Evolutionary conservation across 2,888 invertebrate species (phyloP).

Genomic region (Poecilobothrus nobilitatus): DNA sequence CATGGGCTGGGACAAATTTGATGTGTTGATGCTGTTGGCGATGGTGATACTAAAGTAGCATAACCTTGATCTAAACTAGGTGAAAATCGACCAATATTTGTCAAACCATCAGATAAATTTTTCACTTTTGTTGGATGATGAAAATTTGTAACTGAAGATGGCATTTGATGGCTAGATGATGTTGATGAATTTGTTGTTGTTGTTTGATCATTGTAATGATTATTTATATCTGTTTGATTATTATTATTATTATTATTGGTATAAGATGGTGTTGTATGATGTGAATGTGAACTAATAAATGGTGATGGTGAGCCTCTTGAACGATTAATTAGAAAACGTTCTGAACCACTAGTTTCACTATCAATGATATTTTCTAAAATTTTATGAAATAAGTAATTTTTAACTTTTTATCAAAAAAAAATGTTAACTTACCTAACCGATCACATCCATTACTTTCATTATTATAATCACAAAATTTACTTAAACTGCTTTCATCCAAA

Average conservation of each 20-base stretch:
- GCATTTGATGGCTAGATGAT: not conserved
- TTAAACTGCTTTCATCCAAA: constrained; percentile 34
- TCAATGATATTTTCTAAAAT: constrained; percentile 19
- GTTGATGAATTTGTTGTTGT: constrained; percentile 11
- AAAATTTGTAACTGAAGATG: constrained; percentile 23
- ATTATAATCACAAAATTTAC: constrained; percentile 32
- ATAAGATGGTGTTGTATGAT: constrained; percentile 28
- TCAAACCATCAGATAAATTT: constrained; percentile 40
- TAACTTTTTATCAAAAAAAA: no score
- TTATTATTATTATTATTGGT: constrained; percentile 8
- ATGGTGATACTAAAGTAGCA: constrained; percentile 62
- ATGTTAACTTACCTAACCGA: not conserved
- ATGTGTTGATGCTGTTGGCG: constrained; percentile 37
- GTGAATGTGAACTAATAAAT: constrained; percentile 31
- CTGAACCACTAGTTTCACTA: constrained; percentile 43
- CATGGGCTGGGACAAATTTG: constrained; percentile 37
- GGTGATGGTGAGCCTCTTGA: constrained; percentile 37
- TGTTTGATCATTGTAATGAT: not conserved
- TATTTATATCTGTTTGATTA: not conserved
- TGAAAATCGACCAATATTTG: constrained; percentile 47
- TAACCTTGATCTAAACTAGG: constrained; percentile 73
- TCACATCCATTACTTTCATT: constrained; percentile 31
- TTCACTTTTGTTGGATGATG: constrained; percentile 41
- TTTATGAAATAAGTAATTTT: no score
- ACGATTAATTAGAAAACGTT: constrained; percentile 40